Evolutionary conservation across 2,888 invertebrate genomes (phyloP).

Genomic region (Uloborus plumipes): DNA sequence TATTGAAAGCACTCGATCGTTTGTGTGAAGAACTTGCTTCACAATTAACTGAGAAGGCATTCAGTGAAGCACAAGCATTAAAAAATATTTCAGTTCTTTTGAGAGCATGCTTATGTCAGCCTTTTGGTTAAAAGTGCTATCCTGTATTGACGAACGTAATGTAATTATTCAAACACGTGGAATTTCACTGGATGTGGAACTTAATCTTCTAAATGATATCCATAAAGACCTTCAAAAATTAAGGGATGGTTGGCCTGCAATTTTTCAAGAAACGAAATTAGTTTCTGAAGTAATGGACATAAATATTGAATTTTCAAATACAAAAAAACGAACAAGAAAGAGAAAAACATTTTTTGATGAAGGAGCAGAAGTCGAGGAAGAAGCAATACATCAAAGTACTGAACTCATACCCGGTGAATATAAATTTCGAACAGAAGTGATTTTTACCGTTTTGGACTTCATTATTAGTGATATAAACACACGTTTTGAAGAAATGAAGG

Average conservation of each 20-base stretch:
- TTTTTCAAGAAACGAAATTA: background rate
- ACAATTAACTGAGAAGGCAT: background rate
- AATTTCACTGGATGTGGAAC: too few relatives aligned
- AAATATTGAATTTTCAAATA: background rate
- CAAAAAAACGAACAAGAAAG: too few relatives aligned
- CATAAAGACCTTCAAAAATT: too few relatives aligned
- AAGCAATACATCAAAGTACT: background rate
- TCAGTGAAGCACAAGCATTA: background rate
- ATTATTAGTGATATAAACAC: background rate
- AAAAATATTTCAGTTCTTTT: background rate
- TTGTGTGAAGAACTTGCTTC: background rate
- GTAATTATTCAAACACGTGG: too few relatives aligned
- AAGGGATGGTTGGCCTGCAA: too few relatives aligned
- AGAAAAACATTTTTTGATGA: background rate
- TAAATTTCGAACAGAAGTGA: background rate
- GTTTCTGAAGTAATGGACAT: background rate
- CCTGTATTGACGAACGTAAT: too few relatives aligned
- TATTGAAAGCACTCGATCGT: too few relatives aligned
- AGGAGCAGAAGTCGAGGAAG: background rate
- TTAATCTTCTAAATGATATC: too few relatives aligned
- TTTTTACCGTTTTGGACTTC: background rate
- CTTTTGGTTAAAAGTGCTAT: background rate
- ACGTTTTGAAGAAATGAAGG: background rate
- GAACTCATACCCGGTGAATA: background rate
- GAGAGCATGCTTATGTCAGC: background rate